Evolutionary conservation across 1,140 invertebrate genomes (phyloP), one percentile per base, ranked within the genome.

Genomic region (Calosoma granatense): DNA sequence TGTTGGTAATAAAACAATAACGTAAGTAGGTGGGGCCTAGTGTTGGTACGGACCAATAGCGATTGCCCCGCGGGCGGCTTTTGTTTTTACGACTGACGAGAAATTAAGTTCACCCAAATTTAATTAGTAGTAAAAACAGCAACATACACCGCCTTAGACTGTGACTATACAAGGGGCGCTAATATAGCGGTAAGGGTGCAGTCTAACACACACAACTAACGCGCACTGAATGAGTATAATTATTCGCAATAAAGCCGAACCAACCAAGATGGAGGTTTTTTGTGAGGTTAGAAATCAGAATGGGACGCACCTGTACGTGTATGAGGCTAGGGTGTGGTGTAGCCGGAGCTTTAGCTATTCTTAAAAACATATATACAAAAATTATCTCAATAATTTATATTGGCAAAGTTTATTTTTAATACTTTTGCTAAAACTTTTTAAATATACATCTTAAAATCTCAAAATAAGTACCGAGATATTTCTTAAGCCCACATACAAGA

Each of bases 11-110:
- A 36, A 36, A 6, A 36, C 26, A 36, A 36, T 9, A 36, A 36
- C 26, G n/a, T 36, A 6, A 36, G 26, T 6, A n/a, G 26, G 26
- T 9, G 26, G 26, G 26, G 26, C 26, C 6, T n/a, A 6, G n/a
- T 36, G 6, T 36, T n/a, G n/a, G n/a, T n/a, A n/a, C n/a, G n/a
- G 77, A 64, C 78, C 78, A 43, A 71, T 79, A 74, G 78, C 80
- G 65, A 78, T 77, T 66, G 19, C 15, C 9, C 41, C 41, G 17
- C 9, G 9, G 41, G 41, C 41, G 41, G 41, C 41, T 47, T 47
- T 47, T 47, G 41, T 47, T 47, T 47, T 47, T 36, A 47, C 41
- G 41, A 47, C 9, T 17, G 4, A 47, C 26, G 15, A 9, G 41
- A 47, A 47, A 47, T 47, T 47, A 47, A 47, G 41, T 17, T 47